Base-by-base conservation (phyloP, 1,140 invertebrate genomes). In the fruit fly (Drosophila melanogaster) region DNA sequence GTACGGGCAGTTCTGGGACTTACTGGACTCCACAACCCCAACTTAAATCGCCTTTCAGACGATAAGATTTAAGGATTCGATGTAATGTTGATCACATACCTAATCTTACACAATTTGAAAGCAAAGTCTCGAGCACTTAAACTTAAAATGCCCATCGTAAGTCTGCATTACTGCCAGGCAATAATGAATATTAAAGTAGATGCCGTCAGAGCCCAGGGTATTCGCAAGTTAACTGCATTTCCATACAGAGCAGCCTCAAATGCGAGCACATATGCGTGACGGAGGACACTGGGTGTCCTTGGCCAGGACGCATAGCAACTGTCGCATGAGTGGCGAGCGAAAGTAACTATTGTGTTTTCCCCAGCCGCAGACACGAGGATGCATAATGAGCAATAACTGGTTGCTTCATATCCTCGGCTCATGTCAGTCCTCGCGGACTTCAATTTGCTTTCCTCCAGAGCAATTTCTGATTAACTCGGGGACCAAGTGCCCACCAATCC, bases 141-240 rank as follows among this genome's bases (percentile, higher is more conserved):
- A 8, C 38, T 30, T 14, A 14, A 15, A 33, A 14, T 37, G 15
- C 10, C 15, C 37, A 15, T 43, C 22, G 66, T 53, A 61, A 56
- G 10, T 10, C 33, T 37, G 3, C 56, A 10, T 47, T n/a, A 30
- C 10, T 44, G n/a, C 17, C 10, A 44, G 11, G 60, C 65, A 59
- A 60, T 61, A 77, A 66, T 79, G 73, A 73, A 84, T 84, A 79
- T 84, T 81, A 79, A 75, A 77, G 71, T 59, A 77, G 66, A 37
- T 65, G 66, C 66, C 60, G 72, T 47, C 59, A 44, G n/a, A 49
- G 58, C 35, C 19, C 47, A 59, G 61, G 33, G 55, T 41, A 40
- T 30, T 47, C 38, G 12, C 24, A 30, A 35, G 58, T 61, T 41
- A 37, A 53, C 58, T 61, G 58, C 47, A 59, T 30, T 33, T 17